phyloP scores from a whole-genome alignment of 2,113 vertebrate species.

The Heliornis fulica region DNA sequence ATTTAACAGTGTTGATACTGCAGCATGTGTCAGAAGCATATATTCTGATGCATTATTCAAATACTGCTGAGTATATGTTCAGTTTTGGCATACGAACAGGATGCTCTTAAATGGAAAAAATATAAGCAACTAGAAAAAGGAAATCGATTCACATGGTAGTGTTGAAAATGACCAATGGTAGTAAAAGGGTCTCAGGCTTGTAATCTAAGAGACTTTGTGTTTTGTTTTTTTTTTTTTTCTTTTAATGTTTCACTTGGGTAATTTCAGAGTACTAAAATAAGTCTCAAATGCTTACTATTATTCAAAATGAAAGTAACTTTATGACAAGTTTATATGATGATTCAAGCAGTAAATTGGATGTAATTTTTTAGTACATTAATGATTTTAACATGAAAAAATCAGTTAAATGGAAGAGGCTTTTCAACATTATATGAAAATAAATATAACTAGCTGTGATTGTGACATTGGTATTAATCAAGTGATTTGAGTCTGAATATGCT shows the following conservation, averaged over 20 bases:
- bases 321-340: neutral
- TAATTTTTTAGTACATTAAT: neutral
- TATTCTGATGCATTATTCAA: slow-evolving; percentile 69
- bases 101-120: slow-evolving; percentile 15
- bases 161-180: neutral
- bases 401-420: neutral
- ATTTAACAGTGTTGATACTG: slow-evolving; percentile 68
- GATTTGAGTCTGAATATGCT: neutral
- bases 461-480: neutral
- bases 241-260: neutral
- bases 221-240: neutral
- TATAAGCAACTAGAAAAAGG: neutral
- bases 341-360: neutral
- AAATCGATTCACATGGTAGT: neutral
- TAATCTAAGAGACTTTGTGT: neutral
- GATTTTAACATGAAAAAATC: neutral
- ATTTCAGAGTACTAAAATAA: neutral
- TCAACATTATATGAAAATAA: neutral
- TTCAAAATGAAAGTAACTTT: neutral
- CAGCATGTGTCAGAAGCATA: slow-evolving; percentile 64
- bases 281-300: neutral
- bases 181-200: neutral
- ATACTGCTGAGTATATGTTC: slow-evolving; percentile 55
- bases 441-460: neutral
- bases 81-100: slow-evolving; percentile 16